Percentiles rank a stretch among this genome's conserved stretches.
Conservation (phyloP, 2,113 vertebrate genomes). For the Thunnus maccoyii region DNA sequence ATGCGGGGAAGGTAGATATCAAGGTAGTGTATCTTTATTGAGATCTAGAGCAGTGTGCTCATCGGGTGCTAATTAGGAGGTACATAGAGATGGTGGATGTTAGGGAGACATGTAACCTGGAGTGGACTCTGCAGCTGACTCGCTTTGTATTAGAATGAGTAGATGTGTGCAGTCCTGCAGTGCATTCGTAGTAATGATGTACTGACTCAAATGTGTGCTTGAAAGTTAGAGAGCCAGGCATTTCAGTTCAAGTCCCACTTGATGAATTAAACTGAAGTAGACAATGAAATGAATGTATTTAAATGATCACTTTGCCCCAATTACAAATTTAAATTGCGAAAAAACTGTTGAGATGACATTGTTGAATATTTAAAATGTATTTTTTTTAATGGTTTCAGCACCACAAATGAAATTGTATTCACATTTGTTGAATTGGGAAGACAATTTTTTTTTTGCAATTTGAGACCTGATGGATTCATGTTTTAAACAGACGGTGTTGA, state of each 20-base stretch:
- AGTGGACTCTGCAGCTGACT: slow-evolving; percentile 57
- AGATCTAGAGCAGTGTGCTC: slow-evolving; percentile 46
- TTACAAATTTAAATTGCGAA: too few species aligned
- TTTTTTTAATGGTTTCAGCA: slow-evolving; percentile 1
- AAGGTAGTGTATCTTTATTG: slow-evolving; percentile 39
- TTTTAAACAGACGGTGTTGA: background rate
- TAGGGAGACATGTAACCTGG: slow-evolving; percentile 43
- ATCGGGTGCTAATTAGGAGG: slow-evolving; percentile 56
- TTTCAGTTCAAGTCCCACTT: background rate
- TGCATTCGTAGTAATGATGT: slow-evolving; percentile 1
- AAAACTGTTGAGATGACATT: background rate
- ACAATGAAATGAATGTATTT: background rate
- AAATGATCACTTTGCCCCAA: too few species aligned
- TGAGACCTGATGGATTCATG: background rate
- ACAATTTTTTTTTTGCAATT: too few species aligned
- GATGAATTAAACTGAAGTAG: background rate
- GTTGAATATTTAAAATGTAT: slow-evolving; percentile 42
- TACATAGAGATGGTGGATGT: slow-evolving; percentile 48
- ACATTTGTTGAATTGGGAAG: background rate
- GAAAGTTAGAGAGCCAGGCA: background rate
- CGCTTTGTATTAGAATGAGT: slow-evolving; percentile 40
- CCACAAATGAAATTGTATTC: slow-evolving; percentile 2
- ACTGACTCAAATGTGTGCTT: slow-evolving; percentile 5
- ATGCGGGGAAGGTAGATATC: slow-evolving; percentile 59
- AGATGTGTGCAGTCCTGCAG: slow-evolving; percentile 21